Conservation (phyloP, 2,888 invertebrate genomes). For the Hoplodrina blanda region DNA sequence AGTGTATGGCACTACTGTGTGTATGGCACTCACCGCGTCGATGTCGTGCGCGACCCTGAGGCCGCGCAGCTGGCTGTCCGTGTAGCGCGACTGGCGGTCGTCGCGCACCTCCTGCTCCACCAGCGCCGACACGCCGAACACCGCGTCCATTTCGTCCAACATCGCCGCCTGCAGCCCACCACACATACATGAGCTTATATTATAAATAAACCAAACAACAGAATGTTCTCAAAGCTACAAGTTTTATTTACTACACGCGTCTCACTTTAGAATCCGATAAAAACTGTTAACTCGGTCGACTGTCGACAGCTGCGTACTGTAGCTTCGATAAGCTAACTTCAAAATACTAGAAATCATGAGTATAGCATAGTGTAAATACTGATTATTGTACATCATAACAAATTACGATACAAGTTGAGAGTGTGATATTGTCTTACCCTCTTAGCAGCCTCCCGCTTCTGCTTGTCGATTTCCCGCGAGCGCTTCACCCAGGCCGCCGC, state of each 20-base stretch:
- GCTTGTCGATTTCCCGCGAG: slow-evolving; percentile 93
- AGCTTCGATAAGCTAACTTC: no score
- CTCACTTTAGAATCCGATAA: no score
- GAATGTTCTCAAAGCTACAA: no score
- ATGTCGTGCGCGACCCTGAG: slow-evolving; percentile 93
- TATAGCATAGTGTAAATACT: background rate
- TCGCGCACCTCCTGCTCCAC: slow-evolving; percentile 94
- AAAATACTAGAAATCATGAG: no score
- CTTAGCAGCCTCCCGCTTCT: slow-evolving; percentile 96
- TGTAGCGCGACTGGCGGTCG: slow-evolving; percentile 91
- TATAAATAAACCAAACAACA: background rate
- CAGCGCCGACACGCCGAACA: slow-evolving; percentile 96
- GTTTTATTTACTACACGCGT: no score
- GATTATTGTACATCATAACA: background rate
- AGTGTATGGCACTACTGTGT: rapidly evolving
- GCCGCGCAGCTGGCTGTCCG: slow-evolving; percentile 95
- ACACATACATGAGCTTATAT: background rate
- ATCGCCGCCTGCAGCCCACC: slow-evolving; percentile 93
- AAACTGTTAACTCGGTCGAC: no score
- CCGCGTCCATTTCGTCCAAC: slow-evolving; percentile 98
- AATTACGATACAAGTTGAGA: background rate
- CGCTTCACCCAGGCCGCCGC: slow-evolving; percentile 95
- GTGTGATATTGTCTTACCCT: slow-evolving; percentile 79
- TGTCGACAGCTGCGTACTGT: no score
- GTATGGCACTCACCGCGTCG: slow-evolving; percentile 34